Conservation (phyloP, 2,797 vertebrate species). For the Agapornis canus region DNA sequence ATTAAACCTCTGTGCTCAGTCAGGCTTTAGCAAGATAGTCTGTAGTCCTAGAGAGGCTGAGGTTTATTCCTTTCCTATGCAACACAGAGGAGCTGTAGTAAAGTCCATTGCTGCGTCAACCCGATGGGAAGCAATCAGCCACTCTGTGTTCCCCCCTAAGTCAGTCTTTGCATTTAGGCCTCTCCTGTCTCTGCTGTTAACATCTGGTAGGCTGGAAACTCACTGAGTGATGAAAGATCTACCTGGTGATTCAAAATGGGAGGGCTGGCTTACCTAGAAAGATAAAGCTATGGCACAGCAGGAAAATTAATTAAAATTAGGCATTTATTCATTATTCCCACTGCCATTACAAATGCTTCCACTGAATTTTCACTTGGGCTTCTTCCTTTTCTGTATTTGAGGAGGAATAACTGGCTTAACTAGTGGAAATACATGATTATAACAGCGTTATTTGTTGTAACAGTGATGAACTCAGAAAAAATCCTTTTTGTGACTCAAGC, state of each 20-base stretch:
- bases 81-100: not conserved
- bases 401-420: constrained; percentile 4
- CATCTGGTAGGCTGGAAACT: constrained; percentile 2
- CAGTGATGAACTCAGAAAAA: not conserved
- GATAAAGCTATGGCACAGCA: not conserved
- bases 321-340: constrained; percentile 18
- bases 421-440: not conserved
- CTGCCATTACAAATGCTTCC: not conserved
- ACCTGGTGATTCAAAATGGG: not conserved
- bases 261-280: constrained; percentile 27
- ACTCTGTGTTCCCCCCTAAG: not conserved
- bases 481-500: not conserved
- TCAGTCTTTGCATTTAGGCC: not conserved
- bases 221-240: not conserved
- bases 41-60: not conserved
- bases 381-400: not conserved
- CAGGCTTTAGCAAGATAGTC: not conserved
- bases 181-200: not conserved
- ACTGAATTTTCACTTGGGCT: constrained; percentile 18
- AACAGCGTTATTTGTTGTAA: not conserved
- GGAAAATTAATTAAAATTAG: constrained; percentile 51
- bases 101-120: not conserved
- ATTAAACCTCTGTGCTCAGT: not conserved
- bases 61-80: not conserved
- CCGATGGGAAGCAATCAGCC: not conserved